Evolutionary conservation across 64 coral and sea anemone species (phyloP).

Genomic region (Montipora cactus): DNA sequence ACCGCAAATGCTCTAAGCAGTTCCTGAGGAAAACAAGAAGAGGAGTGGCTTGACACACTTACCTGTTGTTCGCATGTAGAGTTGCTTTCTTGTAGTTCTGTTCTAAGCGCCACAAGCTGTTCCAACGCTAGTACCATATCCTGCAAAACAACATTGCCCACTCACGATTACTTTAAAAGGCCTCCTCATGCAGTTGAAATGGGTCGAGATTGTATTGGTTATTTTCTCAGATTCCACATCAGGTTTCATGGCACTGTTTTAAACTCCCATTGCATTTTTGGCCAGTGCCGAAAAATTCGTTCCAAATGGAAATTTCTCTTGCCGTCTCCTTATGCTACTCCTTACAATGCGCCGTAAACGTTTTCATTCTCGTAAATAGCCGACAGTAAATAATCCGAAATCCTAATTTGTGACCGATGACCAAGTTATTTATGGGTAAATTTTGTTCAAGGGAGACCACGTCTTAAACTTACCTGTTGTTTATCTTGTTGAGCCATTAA

Average conservation of each 20-base stretch:
- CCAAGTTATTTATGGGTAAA: not conserved
- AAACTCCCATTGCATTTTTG: too few relatives aligned
- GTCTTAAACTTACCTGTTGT: slow-evolving; percentile 48
- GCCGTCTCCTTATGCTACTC: too few relatives aligned
- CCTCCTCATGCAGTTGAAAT: too few relatives aligned
- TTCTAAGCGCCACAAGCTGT: slow-evolving; percentile 68
- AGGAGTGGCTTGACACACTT: not conserved
- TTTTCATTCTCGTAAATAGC: not conserved
- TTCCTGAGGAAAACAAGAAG: not conserved
- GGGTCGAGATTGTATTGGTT: too few relatives aligned
- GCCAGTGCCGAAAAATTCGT: too few relatives aligned
- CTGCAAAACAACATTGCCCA: slow-evolving; percentile 16
- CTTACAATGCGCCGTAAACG: too few relatives aligned
- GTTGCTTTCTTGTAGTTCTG: slow-evolving; percentile 78
- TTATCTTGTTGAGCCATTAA: slow-evolving; percentile 80
- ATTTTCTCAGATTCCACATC: too few relatives aligned
- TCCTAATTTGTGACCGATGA: too few relatives aligned
- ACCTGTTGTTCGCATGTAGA: slow-evolving; percentile 76
- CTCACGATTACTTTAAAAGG: too few relatives aligned
- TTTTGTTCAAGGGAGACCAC: not conserved
- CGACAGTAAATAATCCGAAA: not conserved
- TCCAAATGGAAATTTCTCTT: too few relatives aligned
- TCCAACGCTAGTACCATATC: slow-evolving; percentile 75
- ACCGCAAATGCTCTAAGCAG: too few relatives aligned
- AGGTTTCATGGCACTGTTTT: too few relatives aligned